These are phyloP conservation scores for Clanis bilineata DNA, from an alignment of 2,888 invertebrate species.

Conservation along the genomic window DNA sequence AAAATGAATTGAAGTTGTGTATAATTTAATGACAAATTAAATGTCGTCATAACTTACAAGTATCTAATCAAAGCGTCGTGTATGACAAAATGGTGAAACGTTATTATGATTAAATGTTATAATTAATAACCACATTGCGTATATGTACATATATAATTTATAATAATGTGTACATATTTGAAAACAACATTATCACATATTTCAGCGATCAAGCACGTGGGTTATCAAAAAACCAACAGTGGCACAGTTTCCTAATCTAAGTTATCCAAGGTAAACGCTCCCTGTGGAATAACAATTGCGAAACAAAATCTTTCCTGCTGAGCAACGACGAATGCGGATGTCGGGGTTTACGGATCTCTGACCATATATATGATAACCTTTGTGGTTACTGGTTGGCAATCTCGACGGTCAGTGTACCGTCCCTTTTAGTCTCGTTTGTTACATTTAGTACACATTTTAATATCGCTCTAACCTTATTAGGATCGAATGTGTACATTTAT, in stretches of 20 bases:
- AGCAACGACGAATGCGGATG: conserved; percentile 22
- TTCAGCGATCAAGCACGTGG: not conserved
- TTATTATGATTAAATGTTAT: conserved; percentile 5
- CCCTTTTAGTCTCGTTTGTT: conserved; percentile 25
- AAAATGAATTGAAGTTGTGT: not conserved
- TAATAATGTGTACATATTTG: not conserved
- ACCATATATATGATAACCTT: conserved; percentile 24
- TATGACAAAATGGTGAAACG: conserved; percentile 4
- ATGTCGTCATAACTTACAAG: not conserved
- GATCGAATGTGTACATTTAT: conserved; percentile 12
- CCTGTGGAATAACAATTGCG: not conserved
- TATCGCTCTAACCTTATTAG: not conserved
- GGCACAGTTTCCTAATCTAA: not conserved
- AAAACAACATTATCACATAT: not conserved
- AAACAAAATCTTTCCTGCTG: not conserved
- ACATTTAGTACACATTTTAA: not conserved
- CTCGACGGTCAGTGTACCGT: conserved; percentile 27
- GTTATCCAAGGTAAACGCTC: not conserved
- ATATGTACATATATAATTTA: not conserved
- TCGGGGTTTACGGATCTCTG: conserved; percentile 24
- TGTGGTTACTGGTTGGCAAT: conserved; percentile 24
- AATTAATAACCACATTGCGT: conserved; percentile 14
- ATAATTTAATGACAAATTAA: not conserved
- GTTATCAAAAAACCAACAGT: not conserved
- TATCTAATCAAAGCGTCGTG: not conserved